These are phyloP conservation scores for Rousettus madagascariensis DNA, from an alignment of 2,797 vertebrate species.

Conservation along the genomic window DNA sequence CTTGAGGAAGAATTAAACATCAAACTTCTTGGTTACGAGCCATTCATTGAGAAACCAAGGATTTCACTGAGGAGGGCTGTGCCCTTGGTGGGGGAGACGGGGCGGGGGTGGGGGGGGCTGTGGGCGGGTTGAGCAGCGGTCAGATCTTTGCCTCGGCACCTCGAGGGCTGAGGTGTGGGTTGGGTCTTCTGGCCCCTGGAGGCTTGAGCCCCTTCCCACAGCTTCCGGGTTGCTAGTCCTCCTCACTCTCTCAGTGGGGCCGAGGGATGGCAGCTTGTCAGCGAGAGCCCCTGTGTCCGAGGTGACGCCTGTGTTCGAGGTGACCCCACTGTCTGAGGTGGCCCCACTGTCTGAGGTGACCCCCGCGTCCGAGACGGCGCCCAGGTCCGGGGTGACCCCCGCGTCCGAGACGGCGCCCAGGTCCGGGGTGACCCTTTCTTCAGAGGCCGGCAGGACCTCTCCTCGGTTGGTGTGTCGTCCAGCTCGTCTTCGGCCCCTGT, in stretches of 20 bases:
- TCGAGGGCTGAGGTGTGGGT: not conserved
- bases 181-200: not conserved
- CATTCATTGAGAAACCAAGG: not conserved
- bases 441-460: not conserved
- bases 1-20: not conserved
- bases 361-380: not conserved
- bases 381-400: not conserved
- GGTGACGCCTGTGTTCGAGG: not conserved
- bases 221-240: not conserved
- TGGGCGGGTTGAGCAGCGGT: not conserved
- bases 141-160: not conserved
- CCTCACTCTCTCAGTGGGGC: not conserved
- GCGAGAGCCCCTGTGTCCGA: not conserved
- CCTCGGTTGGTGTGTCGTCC: too few relatives aligned
- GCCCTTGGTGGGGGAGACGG: not conserved
- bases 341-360: not conserved
- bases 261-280: not conserved
- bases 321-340: not conserved
- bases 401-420: not conserved
- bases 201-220: not conserved
- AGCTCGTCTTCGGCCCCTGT: not conserved
- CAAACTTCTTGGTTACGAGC: not conserved
- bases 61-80: not conserved
- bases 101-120: too few relatives aligned
- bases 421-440: not conserved